Evolutionary conservation across 2,888 invertebrate species (phyloP).

Genomic region (Conchocele bisecta): DNA sequence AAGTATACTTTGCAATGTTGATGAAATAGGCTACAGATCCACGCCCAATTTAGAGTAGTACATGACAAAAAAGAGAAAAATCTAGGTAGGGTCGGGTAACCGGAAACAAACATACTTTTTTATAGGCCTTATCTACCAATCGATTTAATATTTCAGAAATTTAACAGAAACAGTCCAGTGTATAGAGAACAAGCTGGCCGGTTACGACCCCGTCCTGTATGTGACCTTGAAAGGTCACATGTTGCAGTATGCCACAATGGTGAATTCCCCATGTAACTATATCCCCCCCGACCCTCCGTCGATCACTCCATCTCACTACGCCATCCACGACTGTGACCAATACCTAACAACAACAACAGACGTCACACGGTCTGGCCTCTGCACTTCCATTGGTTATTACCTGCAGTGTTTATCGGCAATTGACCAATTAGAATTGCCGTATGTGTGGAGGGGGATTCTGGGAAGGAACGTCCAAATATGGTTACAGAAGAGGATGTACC

Average conservation of each 20-base stretch:
- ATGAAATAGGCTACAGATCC: too few relatives aligned
- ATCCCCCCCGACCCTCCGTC: conserved; percentile 12
- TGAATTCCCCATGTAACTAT: conserved; percentile 6
- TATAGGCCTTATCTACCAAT: too few relatives aligned
- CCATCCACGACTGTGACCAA: conserved; percentile 18
- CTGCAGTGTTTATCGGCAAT: conserved; percentile 26
- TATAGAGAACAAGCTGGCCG: conserved; percentile 24
- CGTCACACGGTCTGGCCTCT: conserved; percentile 40
- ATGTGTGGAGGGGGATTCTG: conserved; percentile 40
- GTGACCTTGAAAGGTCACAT: conserved; percentile 17
- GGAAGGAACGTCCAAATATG: conserved; percentile 26
- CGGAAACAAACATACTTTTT: too few relatives aligned
- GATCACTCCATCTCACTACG: conserved; percentile 6
- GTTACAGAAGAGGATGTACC: conserved; percentile 36
- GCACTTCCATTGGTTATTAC: conserved; percentile 17
- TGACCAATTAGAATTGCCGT: conserved; percentile 22
- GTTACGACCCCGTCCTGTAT: conserved; percentile 38
- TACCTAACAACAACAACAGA: conserved; percentile 14
- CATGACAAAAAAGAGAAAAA: too few relatives aligned
- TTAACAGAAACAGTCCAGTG: conserved; percentile 9
- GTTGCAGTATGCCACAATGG: not conserved
- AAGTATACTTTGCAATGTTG: too few relatives aligned
- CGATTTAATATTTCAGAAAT: conserved; percentile 36
- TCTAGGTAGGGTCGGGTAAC: too few relatives aligned
- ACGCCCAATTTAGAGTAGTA: too few relatives aligned